Evolutionary conservation across 2,797 vertebrate genomes (phyloP).

Genomic region (Lacerta bilineata): DNA sequence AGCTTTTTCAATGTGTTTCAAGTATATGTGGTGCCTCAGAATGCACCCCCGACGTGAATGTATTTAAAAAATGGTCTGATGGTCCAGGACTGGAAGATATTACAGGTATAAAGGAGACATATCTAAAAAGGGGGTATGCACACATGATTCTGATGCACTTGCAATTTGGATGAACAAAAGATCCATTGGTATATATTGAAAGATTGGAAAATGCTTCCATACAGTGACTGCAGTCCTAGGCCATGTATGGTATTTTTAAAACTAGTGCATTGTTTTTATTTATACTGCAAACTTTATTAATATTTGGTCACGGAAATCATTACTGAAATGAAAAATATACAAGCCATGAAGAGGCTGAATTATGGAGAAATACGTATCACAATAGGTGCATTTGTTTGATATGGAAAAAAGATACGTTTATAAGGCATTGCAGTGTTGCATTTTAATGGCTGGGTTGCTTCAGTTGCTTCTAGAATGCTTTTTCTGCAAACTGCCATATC

Average conservation of each 20-base stretch:
- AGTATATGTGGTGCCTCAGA: too few species aligned
- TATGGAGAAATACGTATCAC: too few species aligned
- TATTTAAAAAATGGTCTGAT: background rate
- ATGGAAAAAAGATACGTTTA: too few species aligned
- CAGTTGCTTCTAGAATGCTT: too few species aligned
- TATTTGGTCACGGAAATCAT: slow-evolving; percentile 4
- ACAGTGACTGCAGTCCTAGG: background rate
- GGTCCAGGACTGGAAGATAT: background rate
- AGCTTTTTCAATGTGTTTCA: too few species aligned
- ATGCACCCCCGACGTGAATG: too few species aligned
- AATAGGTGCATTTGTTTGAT: too few species aligned
- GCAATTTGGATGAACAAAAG: background rate
- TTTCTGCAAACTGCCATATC: too few species aligned
- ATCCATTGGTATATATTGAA: background rate
- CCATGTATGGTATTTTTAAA: background rate
- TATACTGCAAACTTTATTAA: background rate
- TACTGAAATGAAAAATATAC: slow-evolving; percentile 9
- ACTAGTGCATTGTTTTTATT: background rate
- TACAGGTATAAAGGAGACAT: background rate
- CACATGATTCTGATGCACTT: background rate
- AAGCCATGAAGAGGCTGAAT: background rate
- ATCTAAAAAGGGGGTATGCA: background rate
- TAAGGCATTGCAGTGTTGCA: too few species aligned
- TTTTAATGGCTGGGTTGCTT: too few species aligned
- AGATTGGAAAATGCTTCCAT: background rate